Percentiles rank a stretch among this genome's conserved stretches.
Conservation (phyloP, 2,888 invertebrate species). For the Calephelis perditalis region DNA sequence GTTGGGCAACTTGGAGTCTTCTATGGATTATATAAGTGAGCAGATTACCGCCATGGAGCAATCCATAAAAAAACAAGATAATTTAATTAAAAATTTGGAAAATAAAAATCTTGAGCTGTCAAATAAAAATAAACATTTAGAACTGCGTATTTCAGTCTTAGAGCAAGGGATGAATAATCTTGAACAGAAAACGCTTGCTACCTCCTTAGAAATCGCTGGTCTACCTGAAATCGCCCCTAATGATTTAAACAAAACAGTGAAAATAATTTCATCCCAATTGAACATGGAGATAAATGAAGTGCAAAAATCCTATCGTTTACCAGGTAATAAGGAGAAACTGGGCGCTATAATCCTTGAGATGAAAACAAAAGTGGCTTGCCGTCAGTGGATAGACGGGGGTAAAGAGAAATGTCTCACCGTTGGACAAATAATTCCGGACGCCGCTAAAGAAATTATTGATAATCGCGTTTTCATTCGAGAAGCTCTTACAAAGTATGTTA, state of each 20-base stretch:
- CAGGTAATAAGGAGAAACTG: too few relatives aligned
- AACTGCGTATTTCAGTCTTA: constrained; percentile 23
- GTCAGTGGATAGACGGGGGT: constrained; percentile 27
- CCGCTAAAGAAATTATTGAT: constrained; percentile 21
- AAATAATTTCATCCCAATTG: constrained; percentile 26
- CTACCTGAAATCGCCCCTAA: constrained; percentile 21
- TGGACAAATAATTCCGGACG: constrained; percentile 21
- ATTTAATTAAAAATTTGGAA: constrained; percentile 25
- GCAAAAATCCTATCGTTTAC: too few relatives aligned
- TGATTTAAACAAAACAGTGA: constrained; percentile 19
- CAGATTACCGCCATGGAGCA: constrained; percentile 23
- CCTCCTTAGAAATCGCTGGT: constrained; percentile 23
- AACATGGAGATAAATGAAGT: constrained; percentile 19
- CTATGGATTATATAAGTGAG: constrained; percentile 11
- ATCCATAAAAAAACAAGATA: constrained; percentile 26
- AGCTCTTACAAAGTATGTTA: constrained; percentile 27
- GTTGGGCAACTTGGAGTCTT: constrained; percentile 8
- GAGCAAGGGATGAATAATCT: constrained; percentile 24
- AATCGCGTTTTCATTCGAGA: constrained; percentile 25
- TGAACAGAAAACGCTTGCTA: too few relatives aligned
- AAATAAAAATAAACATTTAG: constrained; percentile 29
- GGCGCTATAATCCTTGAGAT: too few relatives aligned
- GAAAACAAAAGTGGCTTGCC: too few relatives aligned
- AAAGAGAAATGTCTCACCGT: constrained; percentile 24
- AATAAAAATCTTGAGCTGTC: constrained; percentile 29